Conservation (phyloP, 2,888 invertebrate genomes). For the Cartodere bifasciata region DNA sequence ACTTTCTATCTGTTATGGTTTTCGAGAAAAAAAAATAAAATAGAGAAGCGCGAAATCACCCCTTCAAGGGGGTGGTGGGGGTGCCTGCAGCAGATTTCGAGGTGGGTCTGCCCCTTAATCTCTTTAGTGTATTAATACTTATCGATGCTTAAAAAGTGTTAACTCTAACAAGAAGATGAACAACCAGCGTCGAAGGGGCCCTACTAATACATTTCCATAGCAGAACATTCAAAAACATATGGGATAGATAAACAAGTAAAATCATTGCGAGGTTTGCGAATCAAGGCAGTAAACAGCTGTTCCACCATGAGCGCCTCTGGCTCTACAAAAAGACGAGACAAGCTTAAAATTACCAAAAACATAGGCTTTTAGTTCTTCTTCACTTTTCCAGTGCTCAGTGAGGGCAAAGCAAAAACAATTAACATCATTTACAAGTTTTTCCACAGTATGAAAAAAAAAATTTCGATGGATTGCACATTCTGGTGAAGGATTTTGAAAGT, state of each 20-base stretch:
- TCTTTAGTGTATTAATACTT: no score
- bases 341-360: constrained; percentile 2
- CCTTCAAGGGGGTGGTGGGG: no score
- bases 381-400: constrained; percentile 5
- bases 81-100: no score
- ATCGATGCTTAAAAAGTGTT: no score
- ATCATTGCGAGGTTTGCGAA: constrained; percentile 3
- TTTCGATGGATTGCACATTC: constrained; percentile 1
- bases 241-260: constrained; percentile 1
- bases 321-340: constrained; percentile 1
- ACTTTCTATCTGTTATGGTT: no score
- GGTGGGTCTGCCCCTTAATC: no score
- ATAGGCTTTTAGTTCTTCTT: constrained; percentile 4
- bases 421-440: constrained; percentile 1
- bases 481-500: not conserved
- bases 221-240: constrained; percentile 4
- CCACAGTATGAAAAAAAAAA: not conserved
- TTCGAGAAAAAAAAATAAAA: no score
- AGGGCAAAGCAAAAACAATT: constrained; percentile 1
- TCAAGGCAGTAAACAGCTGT: constrained; percentile 3
- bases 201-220: no score
- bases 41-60: no score
- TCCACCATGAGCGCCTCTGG: constrained; percentile 2
- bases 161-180: no score
- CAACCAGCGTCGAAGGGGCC: no score